Base-by-base conservation (phyloP, 2,113 vertebrate genomes). In the Peromyscus leucopus region DNA sequence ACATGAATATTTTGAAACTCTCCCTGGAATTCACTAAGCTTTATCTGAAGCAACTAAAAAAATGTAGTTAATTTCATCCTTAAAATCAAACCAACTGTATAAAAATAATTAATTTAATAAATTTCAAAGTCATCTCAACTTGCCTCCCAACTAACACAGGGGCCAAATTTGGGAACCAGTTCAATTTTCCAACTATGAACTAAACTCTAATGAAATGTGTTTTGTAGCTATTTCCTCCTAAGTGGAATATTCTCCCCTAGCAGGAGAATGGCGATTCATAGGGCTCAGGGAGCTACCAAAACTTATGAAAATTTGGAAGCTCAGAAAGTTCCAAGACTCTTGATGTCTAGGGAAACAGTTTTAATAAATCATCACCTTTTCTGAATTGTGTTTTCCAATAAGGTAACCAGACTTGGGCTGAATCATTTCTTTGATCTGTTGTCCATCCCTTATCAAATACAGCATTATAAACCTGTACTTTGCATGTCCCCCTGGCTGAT, bases 41-140 rank as follows among this genome's bases (percentile, higher is more conserved):
- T 71, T 51, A 69, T 79, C 12, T 96, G 91, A 96, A 46, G 91
- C 91, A 96, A 98, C 79, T 97, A 97, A 69, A 98, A 97, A 65
- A 95, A 95, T 79, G 42, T 57, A 98, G 93, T 98, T 98, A 97
- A 97, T 98, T 98, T 98, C 89, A 95, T 89, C 74, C 82, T 95
- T 92, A 89, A 96, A 91, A 85, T 84, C 80, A 98, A 98, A 98
- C 94, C 92, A 97, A 91, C 91, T 13, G 0, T 92, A 42, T 97
- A 24, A 57, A 82, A 96, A 92, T 98, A 91, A 97, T 94, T 98
- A 91, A 97, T 94, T 92, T 95, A 98, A 96, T 97, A 97, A 94
- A 97, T 98, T 97, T 98, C 96, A 78, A 95, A 96, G 87, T 28
- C 96, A 98, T 96, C 95, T 98, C 89, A 98, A 97, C 94, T 96